Conservation (phyloP, 2,797 vertebrate species). For the Cyclura pinguis region DNA sequence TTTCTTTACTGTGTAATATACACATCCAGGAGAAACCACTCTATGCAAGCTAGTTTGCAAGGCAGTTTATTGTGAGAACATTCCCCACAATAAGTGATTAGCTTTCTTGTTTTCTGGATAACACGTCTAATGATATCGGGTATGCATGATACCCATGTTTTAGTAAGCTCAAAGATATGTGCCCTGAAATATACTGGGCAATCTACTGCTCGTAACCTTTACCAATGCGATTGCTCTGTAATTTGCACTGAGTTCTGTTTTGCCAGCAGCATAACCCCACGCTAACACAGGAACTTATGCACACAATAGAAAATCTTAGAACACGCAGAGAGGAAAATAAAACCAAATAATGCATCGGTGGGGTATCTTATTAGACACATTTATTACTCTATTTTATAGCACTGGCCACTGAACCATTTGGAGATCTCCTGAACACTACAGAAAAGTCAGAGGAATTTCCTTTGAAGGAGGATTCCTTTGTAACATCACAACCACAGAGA, state of each 20-base stretch:
- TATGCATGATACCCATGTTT: constrained; percentile 80
- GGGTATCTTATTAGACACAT: not conserved
- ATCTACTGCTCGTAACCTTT: constrained; percentile 77
- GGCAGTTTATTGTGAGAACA: constrained; percentile 82
- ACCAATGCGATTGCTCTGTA: constrained; percentile 80
- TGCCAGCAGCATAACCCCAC: constrained; percentile 82
- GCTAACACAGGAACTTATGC: constrained; percentile 76
- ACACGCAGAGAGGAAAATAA: constrained; percentile 65
- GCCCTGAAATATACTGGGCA: constrained; percentile 83
- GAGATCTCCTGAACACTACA: constrained; percentile 17
- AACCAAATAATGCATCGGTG: constrained; percentile 45
- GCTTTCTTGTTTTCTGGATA: constrained; percentile 82
- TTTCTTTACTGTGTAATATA: constrained; percentile 83
- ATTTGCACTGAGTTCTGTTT: constrained; percentile 86
- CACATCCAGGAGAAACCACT: constrained; percentile 81
- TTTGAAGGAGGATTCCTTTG: not conserved
- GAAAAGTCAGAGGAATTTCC: constrained; percentile 20
- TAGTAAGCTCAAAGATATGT: constrained; percentile 76
- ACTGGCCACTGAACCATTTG: constrained; percentile 13
- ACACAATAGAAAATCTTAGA: constrained; percentile 68
- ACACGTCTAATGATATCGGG: constrained; percentile 82
- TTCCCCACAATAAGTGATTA: constrained; percentile 83
- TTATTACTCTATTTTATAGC: constrained; percentile 10
- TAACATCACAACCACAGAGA: no score
- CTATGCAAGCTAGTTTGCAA: constrained; percentile 79